Evolutionary conservation across 2,113 vertebrate genomes (phyloP).

Genomic region (Pavo muticus): DNA sequence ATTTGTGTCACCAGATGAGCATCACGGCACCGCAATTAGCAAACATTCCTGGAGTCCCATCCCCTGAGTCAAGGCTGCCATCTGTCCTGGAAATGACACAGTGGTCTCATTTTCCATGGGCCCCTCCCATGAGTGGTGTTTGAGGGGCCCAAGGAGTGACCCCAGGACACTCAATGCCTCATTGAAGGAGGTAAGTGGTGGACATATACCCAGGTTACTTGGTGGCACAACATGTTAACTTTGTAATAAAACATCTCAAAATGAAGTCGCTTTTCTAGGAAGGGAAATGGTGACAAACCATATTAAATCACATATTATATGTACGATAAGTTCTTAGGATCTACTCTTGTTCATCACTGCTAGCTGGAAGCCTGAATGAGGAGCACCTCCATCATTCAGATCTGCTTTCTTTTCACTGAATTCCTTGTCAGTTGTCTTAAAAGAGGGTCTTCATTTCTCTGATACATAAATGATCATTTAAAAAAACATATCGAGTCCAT

Average conservation of each 20-base stretch:
- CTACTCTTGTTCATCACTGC: not conserved
- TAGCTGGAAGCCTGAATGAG: not conserved
- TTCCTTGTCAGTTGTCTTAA: not conserved
- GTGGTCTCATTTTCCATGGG: rapidly evolving
- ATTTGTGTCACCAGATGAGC: not conserved
- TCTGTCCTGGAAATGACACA: not conserved
- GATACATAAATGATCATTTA: not conserved
- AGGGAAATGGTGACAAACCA: not conserved
- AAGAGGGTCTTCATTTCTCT: not conserved
- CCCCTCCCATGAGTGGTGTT: rapidly evolving
- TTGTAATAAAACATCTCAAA: not conserved
- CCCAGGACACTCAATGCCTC: rapidly evolving
- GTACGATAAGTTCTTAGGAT: not conserved
- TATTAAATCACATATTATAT: not conserved
- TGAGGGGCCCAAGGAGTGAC: not conserved
- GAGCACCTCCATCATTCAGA: rapidly evolving
- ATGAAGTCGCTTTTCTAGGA: not conserved
- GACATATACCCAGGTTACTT: not conserved
- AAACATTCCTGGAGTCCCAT: not conserved
- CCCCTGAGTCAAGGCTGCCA: not conserved
- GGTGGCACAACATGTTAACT: not conserved
- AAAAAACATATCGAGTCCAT: not conserved
- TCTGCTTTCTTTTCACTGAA: not conserved
- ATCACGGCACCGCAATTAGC: rapidly evolving
- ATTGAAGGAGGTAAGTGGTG: not conserved